A percentile compares a stretch with the other conserved stretches of the same genome.
phyloP scores from a whole-genome alignment of 2,797 vertebrate genomes.

The Pseudochirops corinnae region DNA sequence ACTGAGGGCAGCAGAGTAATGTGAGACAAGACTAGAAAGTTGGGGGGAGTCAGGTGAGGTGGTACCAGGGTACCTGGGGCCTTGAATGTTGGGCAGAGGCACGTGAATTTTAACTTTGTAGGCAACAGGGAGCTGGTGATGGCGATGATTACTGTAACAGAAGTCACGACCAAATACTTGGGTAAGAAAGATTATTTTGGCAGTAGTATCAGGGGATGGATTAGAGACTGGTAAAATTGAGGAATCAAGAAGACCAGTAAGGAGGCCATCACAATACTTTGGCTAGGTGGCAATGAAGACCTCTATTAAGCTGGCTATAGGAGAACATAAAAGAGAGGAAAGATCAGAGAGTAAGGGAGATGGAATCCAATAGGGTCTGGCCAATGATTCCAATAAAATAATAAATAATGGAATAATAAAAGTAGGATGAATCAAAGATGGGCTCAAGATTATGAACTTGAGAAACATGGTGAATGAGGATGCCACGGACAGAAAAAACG shows the following conservation, averaged over 20 bases:
- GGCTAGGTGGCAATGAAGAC: neutral
- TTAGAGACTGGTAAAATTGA: neutral
- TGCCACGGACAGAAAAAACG: neutral
- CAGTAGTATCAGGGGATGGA: neutral
- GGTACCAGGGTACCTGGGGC: neutral
- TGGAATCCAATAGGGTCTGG: neutral
- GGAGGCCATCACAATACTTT: neutral
- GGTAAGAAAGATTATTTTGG: neutral
- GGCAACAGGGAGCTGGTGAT: neutral
- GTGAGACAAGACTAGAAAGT: neutral
- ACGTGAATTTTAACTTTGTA: neutral
- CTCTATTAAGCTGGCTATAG: neutral
- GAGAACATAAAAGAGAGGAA: neutral
- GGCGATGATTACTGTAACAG: neutral
- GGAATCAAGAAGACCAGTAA: neutral
- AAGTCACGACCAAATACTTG: neutral
- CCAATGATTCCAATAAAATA: neutral
- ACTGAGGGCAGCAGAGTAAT: neutral
- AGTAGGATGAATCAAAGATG: neutral
- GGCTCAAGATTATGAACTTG: neutral
- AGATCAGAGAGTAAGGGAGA: neutral
- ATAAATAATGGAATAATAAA: neutral
- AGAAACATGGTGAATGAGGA: neutral
- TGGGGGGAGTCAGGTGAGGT: neutral
- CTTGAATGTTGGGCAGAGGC: neutral